Percentiles rank a stretch among this genome's conserved stretches.
Conservation (phyloP, 2,797 vertebrate species). For the Artibeus jamaicensis region DNA sequence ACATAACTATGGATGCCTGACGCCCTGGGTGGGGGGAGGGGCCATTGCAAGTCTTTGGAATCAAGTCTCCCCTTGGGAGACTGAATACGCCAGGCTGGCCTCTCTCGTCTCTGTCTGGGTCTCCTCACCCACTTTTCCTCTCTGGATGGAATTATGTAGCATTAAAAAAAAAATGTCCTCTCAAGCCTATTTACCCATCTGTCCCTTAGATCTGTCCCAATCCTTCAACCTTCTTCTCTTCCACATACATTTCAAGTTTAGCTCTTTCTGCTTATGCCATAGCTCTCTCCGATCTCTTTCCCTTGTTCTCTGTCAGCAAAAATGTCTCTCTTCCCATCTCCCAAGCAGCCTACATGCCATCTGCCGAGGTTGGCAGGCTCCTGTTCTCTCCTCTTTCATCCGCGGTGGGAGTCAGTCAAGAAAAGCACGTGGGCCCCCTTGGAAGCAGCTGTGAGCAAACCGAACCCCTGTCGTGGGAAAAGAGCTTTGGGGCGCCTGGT, state of each 20-base stretch:
- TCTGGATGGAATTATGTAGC: slow-evolving; percentile 54
- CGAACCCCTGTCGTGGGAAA: not conserved
- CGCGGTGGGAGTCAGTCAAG: slow-evolving; percentile 59
- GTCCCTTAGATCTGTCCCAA: slow-evolving; percentile 47
- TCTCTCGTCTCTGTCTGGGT: not conserved
- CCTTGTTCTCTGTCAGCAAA: slow-evolving; percentile 77
- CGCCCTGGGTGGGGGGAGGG: fast-evolving
- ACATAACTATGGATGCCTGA: not conserved
- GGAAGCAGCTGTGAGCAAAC: slow-evolving; percentile 1
- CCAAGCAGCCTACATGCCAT: slow-evolving; percentile 67
- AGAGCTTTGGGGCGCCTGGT: not conserved
- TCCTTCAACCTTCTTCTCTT: slow-evolving; percentile 56
- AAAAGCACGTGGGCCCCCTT: slow-evolving; percentile 23
- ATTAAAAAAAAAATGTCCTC: slow-evolving; percentile 69
- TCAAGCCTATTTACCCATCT: slow-evolving; percentile 72
- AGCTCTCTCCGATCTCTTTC: slow-evolving; percentile 63
- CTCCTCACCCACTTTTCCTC: slow-evolving; percentile 33
- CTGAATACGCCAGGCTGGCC: not conserved
- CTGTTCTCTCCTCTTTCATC: slow-evolving; percentile 48
- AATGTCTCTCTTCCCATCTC: slow-evolving; percentile 63
- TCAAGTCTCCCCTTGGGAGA: not conserved
- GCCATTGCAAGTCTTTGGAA: not conserved
- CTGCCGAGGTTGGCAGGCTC: slow-evolving; percentile 70
- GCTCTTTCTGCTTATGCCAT: slow-evolving; percentile 73
- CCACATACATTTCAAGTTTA: slow-evolving; percentile 64